These are phyloP conservation scores for Ficedula albicollis DNA, from an alignment of 2,797 vertebrate genomes.

Conservation along the genomic window DNA sequence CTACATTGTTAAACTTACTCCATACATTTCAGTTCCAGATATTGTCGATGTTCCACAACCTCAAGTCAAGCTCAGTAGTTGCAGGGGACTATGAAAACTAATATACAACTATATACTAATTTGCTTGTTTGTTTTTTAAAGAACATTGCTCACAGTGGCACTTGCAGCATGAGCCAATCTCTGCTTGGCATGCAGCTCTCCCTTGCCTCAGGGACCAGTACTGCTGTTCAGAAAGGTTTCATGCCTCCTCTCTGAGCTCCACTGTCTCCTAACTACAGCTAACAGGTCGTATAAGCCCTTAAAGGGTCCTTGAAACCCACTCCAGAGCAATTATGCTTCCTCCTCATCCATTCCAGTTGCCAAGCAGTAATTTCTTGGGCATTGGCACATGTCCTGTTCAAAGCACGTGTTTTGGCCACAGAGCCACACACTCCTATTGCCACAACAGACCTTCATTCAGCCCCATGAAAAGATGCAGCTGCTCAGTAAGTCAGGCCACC, in stretches of 20 bases:
- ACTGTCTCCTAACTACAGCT: slow-evolving; percentile 19
- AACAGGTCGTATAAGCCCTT: slow-evolving; percentile 18
- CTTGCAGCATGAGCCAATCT: neutral
- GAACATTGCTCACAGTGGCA: neutral
- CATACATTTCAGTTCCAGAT: neutral
- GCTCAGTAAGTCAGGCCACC: neutral
- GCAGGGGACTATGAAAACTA: neutral
- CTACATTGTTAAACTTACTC: neutral
- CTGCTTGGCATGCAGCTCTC: neutral
- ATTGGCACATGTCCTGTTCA: neutral
- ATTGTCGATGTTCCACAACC: neutral
- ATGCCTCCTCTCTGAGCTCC: neutral
- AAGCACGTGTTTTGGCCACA: neutral
- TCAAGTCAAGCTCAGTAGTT: neutral
- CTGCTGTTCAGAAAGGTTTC: slow-evolving; percentile 18
- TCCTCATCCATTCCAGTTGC: slow-evolving; percentile 15
- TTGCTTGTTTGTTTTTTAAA: neutral
- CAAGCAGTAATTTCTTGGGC: slow-evolving; percentile 17
- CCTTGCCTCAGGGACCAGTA: neutral
- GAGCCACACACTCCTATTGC: neutral
- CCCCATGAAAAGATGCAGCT: neutral
- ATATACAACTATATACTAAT: neutral
- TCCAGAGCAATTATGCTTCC: slow-evolving; percentile 9
- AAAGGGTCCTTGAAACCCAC: slow-evolving; percentile 38
- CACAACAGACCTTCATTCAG: neutral